Percentiles rank a stretch among this genome's conserved stretches.
Conservation (phyloP, 2,113 vertebrate species). For the Nannospalax galili region DNA sequence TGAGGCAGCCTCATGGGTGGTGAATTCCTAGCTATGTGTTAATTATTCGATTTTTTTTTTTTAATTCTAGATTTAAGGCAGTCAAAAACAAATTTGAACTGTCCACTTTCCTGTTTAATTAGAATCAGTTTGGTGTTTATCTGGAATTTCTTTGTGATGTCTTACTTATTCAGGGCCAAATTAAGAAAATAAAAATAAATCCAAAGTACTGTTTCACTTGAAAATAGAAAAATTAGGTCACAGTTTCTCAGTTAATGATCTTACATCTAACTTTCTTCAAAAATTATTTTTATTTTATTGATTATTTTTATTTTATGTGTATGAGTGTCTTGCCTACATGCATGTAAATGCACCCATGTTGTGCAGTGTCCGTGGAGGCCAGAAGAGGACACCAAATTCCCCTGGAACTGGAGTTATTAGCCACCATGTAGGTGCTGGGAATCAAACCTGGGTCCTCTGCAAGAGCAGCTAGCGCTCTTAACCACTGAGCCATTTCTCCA, state of each 20-base stretch:
- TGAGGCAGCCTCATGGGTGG: background rate
- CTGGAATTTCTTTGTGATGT: background rate
- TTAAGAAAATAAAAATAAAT: conserved; percentile 38
- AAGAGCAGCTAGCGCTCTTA: no score
- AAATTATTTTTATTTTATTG: no score
- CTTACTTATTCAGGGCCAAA: conserved; percentile 25
- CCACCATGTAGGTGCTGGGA: no score
- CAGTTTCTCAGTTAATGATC: background rate
- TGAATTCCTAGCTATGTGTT: background rate
- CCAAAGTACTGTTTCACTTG: background rate
- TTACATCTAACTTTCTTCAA: background rate
- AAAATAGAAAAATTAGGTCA: background rate
- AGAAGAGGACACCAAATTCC: no score
- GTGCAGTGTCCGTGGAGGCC: no score
- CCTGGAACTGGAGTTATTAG: no score
- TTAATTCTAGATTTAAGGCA: background rate
- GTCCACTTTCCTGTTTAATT: conserved; percentile 42
- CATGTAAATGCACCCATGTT: background rate
- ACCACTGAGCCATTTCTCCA: no score
- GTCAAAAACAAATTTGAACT: conserved; percentile 17
- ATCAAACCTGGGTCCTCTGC: no score
- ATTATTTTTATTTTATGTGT: no score
- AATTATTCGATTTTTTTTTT: conserved; percentile 7
- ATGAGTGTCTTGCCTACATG: no score
- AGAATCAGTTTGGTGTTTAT: conserved; percentile 32